phyloP scores from a whole-genome alignment of 2,113 vertebrate genomes.

The Tragulus kanchil region DNA sequence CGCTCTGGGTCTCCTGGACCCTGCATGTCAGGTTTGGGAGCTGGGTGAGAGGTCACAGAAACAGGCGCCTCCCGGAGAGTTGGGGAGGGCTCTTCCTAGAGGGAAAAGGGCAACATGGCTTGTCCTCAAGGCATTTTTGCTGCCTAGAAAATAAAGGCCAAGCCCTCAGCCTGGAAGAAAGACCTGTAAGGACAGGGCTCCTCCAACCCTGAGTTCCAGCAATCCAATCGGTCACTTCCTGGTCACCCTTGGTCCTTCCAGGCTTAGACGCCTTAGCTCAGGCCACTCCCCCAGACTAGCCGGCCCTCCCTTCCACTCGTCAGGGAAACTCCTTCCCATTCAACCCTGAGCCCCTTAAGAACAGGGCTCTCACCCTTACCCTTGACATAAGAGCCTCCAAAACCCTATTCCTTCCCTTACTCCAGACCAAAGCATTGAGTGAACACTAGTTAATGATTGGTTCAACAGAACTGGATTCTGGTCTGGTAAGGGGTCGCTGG shows the following conservation, averaged over 20 bases:
- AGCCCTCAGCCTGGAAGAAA: background rate
- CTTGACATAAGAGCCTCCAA: background rate
- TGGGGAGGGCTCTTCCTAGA: too few species aligned
- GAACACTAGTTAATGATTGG: background rate
- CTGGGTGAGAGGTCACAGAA: background rate
- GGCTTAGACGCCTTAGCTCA: background rate
- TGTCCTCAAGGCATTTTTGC: background rate
- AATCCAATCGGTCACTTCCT: fast-evolving
- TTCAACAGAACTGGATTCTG: background rate
- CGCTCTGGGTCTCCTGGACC: background rate
- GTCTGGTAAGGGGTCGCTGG: too few species aligned
- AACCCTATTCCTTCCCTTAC: background rate
- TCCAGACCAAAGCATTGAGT: conserved; percentile 29
- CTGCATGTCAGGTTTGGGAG: background rate
- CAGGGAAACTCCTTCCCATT: background rate
- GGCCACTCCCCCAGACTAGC: background rate
- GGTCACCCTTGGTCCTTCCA: background rate
- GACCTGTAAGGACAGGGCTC: too few species aligned
- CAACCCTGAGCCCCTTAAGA: background rate
- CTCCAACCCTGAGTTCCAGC: background rate
- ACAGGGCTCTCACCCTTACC: background rate
- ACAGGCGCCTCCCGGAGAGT: background rate
- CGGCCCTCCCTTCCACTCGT: background rate
- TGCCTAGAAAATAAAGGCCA: background rate
- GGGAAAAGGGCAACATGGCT: background rate